Conservation (phyloP, 2,888 invertebrate species). For the Eupithecia subfuscata region DNA sequence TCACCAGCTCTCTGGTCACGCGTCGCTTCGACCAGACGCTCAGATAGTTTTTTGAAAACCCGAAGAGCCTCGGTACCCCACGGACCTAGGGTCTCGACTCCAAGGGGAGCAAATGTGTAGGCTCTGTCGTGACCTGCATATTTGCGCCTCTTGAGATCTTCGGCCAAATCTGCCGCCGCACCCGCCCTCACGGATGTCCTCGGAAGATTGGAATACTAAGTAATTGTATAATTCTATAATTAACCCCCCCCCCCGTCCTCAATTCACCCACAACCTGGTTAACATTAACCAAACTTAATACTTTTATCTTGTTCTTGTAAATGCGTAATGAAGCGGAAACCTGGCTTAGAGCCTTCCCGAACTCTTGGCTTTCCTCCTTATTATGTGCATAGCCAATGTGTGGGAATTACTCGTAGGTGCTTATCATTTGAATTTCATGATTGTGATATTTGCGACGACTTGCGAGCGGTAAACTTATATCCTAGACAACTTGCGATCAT, state of each 20-base stretch:
- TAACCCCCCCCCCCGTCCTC: background rate
- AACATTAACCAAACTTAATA: conserved; percentile 20
- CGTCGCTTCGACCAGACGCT: too few relatives aligned
- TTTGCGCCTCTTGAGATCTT: too few relatives aligned
- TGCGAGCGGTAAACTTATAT: background rate
- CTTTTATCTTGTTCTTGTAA: conserved; percentile 25
- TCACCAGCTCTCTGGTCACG: too few relatives aligned
- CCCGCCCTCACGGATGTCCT: too few relatives aligned
- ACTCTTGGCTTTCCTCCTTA: conserved; percentile 12
- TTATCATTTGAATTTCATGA: conserved; percentile 8
- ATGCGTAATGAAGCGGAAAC: conserved; percentile 28
- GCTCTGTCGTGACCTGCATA: too few relatives aligned
- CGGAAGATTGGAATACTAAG: too few relatives aligned
- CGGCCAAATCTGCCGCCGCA: too few relatives aligned
- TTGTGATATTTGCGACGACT: background rate
- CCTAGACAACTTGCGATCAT: background rate
- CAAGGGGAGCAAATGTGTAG: too few relatives aligned
- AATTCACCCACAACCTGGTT: conserved; percentile 3
- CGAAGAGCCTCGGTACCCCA: too few relatives aligned
- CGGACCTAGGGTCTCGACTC: too few relatives aligned
- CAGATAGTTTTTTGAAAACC: too few relatives aligned
- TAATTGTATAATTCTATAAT: background rate
- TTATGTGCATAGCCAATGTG: conserved; percentile 31
- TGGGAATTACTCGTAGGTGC: conserved; percentile 14
- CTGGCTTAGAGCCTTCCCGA: conserved; percentile 18